Conservation (phyloP, 1,140 invertebrate species). For the Cephus cinctus region DNA sequence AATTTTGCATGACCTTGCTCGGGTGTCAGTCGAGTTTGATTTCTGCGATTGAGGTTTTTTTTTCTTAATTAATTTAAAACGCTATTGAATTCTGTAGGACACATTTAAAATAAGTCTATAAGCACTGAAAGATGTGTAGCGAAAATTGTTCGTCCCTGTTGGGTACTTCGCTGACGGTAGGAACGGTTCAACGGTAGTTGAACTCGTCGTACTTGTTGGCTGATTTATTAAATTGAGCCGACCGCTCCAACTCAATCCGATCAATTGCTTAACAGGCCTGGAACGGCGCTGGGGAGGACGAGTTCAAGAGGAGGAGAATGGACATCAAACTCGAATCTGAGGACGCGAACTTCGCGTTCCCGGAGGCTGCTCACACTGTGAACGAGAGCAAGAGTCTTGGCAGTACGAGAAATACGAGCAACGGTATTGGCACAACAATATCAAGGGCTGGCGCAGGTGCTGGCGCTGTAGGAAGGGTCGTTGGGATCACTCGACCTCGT, state of each 20-base stretch:
- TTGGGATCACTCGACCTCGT: slow-evolving; percentile 46
- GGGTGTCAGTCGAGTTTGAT: too few relatives aligned
- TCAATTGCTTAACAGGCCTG: slow-evolving; percentile 35
- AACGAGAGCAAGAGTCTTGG: slow-evolving; percentile 28
- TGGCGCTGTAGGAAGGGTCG: slow-evolving; percentile 33
- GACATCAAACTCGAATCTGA: slow-evolving; percentile 69
- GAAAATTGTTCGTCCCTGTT: too few relatives aligned
- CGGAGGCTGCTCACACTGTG: slow-evolving; percentile 32
- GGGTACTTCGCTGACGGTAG: slow-evolving; percentile 2
- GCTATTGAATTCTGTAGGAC: too few relatives aligned
- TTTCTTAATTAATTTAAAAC: too few relatives aligned
- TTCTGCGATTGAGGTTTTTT: too few relatives aligned
- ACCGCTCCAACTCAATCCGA: slow-evolving; percentile 13
- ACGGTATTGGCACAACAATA: slow-evolving; percentile 36
- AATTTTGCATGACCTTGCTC: too few relatives aligned
- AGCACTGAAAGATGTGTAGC: too few relatives aligned
- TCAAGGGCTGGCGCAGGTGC: slow-evolving; percentile 8
- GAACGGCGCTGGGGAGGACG: slow-evolving; percentile 48
- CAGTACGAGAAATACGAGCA: slow-evolving; percentile 21
- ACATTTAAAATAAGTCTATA: too few relatives aligned
- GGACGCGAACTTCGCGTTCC: slow-evolving; percentile 61
- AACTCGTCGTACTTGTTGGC: slow-evolving; percentile 25
- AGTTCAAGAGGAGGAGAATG: slow-evolving; percentile 62
- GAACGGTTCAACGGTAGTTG: slow-evolving; percentile 34
- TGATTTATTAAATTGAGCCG: slow-evolving; percentile 35